A percentile compares a stretch with the other conserved stretches of the same genome.
Evolutionary conservation across 2,113 vertebrate genomes (phyloP).

Genomic region (Sprattus sprattus): DNA sequence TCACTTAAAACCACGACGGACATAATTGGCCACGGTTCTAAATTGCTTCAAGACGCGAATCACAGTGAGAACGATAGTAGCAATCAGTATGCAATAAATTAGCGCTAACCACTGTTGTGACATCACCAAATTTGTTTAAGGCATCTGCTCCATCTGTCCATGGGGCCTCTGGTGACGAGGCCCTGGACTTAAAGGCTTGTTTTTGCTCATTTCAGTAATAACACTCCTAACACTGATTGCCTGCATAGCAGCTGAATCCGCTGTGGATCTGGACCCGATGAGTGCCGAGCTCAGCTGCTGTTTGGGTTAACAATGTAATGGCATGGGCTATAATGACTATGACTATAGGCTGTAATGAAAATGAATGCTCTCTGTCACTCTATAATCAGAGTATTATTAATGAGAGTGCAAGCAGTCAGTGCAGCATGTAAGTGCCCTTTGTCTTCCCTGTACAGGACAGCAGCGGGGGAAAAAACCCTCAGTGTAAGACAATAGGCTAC

Average conservation of each 20-base stretch:
- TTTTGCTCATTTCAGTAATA: not conserved
- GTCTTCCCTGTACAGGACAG: too few relatives aligned
- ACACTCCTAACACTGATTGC: not conserved
- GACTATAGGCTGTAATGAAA: not conserved
- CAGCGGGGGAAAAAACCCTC: too few relatives aligned
- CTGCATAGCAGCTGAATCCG: not conserved
- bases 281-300: not conserved
- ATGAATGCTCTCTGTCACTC: not conserved
- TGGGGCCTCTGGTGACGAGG: not conserved
- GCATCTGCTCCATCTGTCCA: not conserved
- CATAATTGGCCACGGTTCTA: not conserved
- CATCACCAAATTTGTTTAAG: not conserved
- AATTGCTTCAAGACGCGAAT: conserved; percentile 18
- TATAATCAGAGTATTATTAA: not conserved
- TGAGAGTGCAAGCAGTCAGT: not conserved
- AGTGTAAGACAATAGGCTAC: not conserved
- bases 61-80: conserved; percentile 10
- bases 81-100: conserved; percentile 19
- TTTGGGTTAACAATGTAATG: not conserved
- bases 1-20: not conserved
- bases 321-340: not conserved
- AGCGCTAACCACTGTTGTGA: conserved; percentile 11
- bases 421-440: not conserved
- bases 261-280: not conserved
- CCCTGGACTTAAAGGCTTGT: not conserved